Evolutionary conservation across 2,888 invertebrate genomes (phyloP), one percentile per base, ranked within the genome.

Genomic region (Venusia cambrica): DNA sequence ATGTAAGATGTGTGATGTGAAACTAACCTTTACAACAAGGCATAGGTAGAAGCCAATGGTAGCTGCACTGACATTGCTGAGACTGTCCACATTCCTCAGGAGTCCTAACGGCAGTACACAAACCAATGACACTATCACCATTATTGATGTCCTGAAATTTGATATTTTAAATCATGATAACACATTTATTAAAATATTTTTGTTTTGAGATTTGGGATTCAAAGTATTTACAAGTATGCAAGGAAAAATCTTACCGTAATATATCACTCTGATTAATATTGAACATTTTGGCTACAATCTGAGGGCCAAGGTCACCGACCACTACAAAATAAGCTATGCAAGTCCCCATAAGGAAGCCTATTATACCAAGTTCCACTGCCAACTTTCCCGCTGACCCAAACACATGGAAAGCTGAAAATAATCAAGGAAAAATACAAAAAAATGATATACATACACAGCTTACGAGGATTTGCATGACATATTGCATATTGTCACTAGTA

Each of bases 271-370:
- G 92, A 54, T 91, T 91, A 13, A 94, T 85, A 25, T 91, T 89
- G 29, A 95, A 90, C 56, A 95, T 87, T 71, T 96, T 94, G 0
- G 94, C 91, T 7, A 97, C 87, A 37, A 98, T 96, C 62, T 94
- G 94, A 7, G 99, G 98, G 0, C 97, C 97, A 22, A 99, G 88
- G 72, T 99, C 99, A 1, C 99, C 99, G 49, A 99, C 96, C n/a
- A 99, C 97, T 7, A 99, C 98, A 74, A 97, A 96, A 74, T 97
- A 98, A 2, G 98, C 98, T 31, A 99, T 94, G 57, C 97, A 95
- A 0, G 98, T 97, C 4, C 98, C 98, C 73, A 98, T 89, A 27
- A 98, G 89, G 63, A 97, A 97, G 0, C 97, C 96, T 57, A 98
- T 97, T 51, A 97, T 95, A 48, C 97, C 94, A 4, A 98, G 79